Conservation (phyloP, 2,888 invertebrate genomes). For the Dryocosmus kuriphilus region DNA sequence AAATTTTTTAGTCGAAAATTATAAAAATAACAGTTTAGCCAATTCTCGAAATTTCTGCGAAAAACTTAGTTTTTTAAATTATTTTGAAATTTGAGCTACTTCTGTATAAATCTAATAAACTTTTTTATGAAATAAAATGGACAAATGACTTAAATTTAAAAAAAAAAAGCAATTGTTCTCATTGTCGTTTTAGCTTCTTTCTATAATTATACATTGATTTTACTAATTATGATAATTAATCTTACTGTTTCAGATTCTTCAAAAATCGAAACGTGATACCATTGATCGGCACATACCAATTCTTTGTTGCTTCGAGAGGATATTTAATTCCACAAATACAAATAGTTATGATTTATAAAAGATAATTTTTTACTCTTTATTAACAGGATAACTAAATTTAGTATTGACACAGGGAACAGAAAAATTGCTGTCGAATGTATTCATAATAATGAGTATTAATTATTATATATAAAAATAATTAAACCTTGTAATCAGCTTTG, state of each 20-base stretch:
- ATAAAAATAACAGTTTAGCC: too few species aligned
- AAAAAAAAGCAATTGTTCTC: not conserved
- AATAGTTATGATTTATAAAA: not conserved
- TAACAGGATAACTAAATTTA: not conserved
- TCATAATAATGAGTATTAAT: not conserved
- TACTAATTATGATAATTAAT: not conserved
- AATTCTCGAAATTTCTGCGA: too few species aligned
- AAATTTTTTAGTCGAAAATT: too few species aligned
- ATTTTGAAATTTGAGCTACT: too few species aligned
- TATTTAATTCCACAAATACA: not conserved
- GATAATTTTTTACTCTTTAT: not conserved
- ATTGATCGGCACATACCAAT: not conserved
- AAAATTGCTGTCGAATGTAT: not conserved
- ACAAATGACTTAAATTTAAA: too few species aligned
- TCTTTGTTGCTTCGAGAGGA: not conserved
- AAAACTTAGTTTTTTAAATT: too few species aligned
- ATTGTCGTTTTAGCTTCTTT: not conserved
- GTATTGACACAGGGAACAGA: not conserved
- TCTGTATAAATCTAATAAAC: too few species aligned
- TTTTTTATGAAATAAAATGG: too few species aligned
- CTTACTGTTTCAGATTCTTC: not conserved
- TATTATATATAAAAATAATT: not conserved
- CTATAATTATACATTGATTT: not conserved
- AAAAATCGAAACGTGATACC: not conserved
- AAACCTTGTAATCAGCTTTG: not conserved